Evolutionary conservation across 2,113 vertebrate genomes (phyloP).

Genomic region (Corythaixoides concolor): DNA sequence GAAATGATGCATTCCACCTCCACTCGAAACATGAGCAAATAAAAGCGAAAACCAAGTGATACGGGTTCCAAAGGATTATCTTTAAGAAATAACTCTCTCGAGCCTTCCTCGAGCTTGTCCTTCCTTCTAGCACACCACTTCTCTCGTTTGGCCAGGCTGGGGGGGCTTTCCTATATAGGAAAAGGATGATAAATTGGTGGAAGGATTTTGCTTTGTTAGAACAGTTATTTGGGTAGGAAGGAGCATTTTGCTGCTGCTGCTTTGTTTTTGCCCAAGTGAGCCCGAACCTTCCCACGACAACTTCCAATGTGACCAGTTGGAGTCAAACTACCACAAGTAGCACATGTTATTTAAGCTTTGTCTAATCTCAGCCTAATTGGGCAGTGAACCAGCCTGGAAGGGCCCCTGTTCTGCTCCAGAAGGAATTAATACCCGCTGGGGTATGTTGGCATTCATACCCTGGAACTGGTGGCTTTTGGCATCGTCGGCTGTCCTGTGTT

Average conservation of each 20-base stretch:
- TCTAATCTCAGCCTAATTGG: neutral
- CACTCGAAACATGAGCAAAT: neutral
- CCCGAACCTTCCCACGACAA: neutral
- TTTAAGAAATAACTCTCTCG: neutral
- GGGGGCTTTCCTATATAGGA: neutral
- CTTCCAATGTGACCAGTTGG: neutral
- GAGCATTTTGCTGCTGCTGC: neutral
- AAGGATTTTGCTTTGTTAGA: neutral
- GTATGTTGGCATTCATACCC: neutral
- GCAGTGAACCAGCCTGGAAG: neutral
- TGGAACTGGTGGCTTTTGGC: neutral
- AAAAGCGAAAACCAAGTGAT: neutral
- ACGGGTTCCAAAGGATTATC: neutral
- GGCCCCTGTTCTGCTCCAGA: neutral
- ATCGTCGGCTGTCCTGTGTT: neutral
- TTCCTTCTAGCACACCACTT: neutral
- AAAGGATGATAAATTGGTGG: neutral
- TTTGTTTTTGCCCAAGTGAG: accelerated
- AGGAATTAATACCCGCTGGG: neutral
- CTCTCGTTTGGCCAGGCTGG: neutral
- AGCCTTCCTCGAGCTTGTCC: neutral
- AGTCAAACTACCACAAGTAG: neutral
- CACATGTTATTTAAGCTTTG: neutral
- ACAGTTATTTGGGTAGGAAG: neutral
- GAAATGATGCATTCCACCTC: neutral